Evolutionary conservation across 2,888 invertebrate genomes (phyloP).

Genomic region (Brachypterus glaber): DNA sequence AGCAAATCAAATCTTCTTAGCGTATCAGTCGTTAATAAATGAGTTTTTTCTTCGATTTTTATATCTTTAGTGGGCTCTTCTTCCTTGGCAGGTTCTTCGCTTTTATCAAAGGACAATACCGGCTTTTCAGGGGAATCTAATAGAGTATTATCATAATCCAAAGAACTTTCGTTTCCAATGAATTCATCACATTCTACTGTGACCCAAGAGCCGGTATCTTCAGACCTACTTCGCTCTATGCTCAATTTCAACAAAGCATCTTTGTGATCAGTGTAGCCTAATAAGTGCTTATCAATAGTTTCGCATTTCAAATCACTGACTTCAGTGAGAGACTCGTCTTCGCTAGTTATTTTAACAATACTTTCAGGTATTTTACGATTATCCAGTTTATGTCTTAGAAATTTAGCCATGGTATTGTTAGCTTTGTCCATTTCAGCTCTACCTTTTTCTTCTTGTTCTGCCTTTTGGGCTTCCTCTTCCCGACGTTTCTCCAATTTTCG

Average conservation of each 20-base stretch:
- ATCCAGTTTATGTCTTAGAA: slow-evolving; percentile 34
- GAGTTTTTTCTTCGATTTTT: slow-evolving; percentile 21
- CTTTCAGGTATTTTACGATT: slow-evolving; percentile 27
- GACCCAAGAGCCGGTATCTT: slow-evolving; percentile 60
- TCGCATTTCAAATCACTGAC: slow-evolving; percentile 51
- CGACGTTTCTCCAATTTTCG: slow-evolving; percentile 34
- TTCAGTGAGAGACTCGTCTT: slow-evolving; percentile 60
- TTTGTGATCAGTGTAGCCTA: slow-evolving; percentile 41
- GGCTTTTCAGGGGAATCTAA: slow-evolving; percentile 33
- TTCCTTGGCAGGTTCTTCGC: slow-evolving; percentile 18
- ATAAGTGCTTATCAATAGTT: slow-evolving; percentile 41
- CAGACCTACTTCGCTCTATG: slow-evolving; percentile 49
- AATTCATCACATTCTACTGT: slow-evolving; percentile 59
- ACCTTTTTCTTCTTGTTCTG: slow-evolving; percentile 36
- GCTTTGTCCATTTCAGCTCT: slow-evolving; percentile 37
- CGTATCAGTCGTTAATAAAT: slow-evolving; percentile 41
- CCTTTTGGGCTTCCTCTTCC: too few species aligned
- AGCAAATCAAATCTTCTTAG: slow-evolving; percentile 45
- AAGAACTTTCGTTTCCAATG: slow-evolving; percentile 54
- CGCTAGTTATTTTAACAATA: slow-evolving; percentile 46
- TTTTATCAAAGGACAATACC: slow-evolving; percentile 3
- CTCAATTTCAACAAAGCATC: slow-evolving; percentile 43
- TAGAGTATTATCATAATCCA: slow-evolving; percentile 42
- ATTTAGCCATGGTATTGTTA: slow-evolving; percentile 34
- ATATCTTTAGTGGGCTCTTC: slow-evolving; percentile 4